Base-by-base conservation (phyloP, 2,797 vertebrate species). In the Takifugu rubripes region DNA sequence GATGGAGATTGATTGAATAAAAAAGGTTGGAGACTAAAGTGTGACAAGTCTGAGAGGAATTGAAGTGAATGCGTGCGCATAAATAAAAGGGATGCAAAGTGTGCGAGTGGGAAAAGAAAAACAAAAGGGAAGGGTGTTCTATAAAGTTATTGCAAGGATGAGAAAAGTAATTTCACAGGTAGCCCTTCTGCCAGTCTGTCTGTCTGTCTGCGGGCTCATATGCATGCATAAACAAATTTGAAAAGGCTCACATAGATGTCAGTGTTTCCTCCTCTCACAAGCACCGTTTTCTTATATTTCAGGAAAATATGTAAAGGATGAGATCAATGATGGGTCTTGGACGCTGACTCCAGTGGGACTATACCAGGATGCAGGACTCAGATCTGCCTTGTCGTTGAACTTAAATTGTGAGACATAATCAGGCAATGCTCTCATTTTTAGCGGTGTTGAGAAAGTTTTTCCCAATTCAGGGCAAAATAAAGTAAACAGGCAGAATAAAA, bases 111-210 rank as follows among this genome's bases (percentile, higher is more conserved):
- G 42, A 43, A 36, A 63, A 72, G 52, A 49, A 70, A 61, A 70
- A 72, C 81, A 59, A 66, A 82, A 88, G 77, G 70, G 69, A 65
- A 78, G 68, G 79, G 36, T 79, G 82, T 79, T 77, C 81, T 64
- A 68, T 64, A 55, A 81, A 85, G 69, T 84, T 85, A 87, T 82
- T 85, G 72, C 54, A 73, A 81, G 79, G 74, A 79, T 74, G 57
- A 56, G 17, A 78, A 83, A 79, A 81, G 77, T 79, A 55, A 81
- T 84, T 82, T 84, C 59, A 76, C 67, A 82, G 43, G 36, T 58
- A 59, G 65, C 64, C 75, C 74, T 82, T 85, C 74, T 82, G 74
- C 77, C 68, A 59, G 72, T 77, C 54, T 14, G 36, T 10, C 36
- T 14, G 36, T 10, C 36, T 58, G 75, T 81, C 68, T 80, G 59